These are phyloP conservation scores for Strigamia maritima DNA, from an alignment of 2,888 invertebrate genomes.

Conservation along the genomic window DNA sequence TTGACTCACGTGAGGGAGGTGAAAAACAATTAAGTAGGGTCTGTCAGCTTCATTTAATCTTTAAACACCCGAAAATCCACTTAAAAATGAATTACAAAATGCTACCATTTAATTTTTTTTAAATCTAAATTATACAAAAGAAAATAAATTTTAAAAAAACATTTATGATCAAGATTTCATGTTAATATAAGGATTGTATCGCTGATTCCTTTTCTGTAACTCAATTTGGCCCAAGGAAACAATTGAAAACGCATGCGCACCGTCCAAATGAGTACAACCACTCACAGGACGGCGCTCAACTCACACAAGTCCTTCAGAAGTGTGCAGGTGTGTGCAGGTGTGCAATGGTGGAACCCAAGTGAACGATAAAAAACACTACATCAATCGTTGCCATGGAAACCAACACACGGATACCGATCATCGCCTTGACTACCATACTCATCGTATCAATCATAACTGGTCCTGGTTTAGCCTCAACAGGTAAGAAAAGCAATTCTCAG, in stretches of 20 bases:
- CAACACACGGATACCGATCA: slow-evolving; percentile 29
- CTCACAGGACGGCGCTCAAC: slow-evolving; percentile 11
- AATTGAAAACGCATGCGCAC: background rate
- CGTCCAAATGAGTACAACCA: background rate
- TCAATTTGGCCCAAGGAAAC: slow-evolving; percentile 28
- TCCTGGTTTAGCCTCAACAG: background rate
- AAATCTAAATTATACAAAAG: too few species aligned
- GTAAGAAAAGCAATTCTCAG: background rate
- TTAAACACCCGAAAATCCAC: background rate
- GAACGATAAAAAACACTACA: background rate
- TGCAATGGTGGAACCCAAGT: slow-evolving; percentile 23
- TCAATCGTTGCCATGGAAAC: slow-evolving; percentile 16
- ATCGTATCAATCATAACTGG: background rate
- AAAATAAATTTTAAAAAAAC: background rate
- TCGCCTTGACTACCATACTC: background rate
- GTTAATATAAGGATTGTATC: background rate
- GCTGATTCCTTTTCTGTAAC: slow-evolving; percentile 30
- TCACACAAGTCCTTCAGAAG: background rate
- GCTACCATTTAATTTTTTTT: background rate
- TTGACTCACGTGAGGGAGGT: background rate
- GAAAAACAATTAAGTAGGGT: background rate
- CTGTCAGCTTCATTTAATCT: background rate
- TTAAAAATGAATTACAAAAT: background rate
- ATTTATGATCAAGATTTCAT: background rate
- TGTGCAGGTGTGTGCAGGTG: slow-evolving; percentile 19